Base-by-base conservation (phyloP, 1,140 invertebrate genomes). In the Araneus ventricosus region DNA sequence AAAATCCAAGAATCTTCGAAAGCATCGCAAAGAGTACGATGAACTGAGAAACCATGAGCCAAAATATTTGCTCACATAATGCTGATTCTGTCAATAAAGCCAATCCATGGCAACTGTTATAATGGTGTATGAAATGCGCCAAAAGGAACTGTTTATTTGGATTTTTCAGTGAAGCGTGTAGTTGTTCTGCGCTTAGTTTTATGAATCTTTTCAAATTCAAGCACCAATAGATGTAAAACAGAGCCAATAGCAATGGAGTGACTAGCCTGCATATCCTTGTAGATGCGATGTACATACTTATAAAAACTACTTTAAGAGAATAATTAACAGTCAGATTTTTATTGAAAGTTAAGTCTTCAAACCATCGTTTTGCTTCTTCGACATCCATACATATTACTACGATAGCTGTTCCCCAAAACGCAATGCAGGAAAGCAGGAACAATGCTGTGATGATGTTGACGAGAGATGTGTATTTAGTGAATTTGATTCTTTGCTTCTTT, bases 51-150 rank as follows among this genome's bases (percentile, higher is more conserved):
- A 27, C 52, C 30, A 86, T 61, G 5, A 86, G 27, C 45, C 45
- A 86, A 61, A 86, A 86, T 8, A 86, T 27, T 61, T 59, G 52
- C 30, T 20, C 41, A 34, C 52, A 86, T n/a, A 61, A 59, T 34
- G 84, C n/a, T 20, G 27, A 61, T 61, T 86, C 84, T 5, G n/a
- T 59, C 4, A 61, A 24, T 14, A 61, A 4, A 20, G 30, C 34
- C 7, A 24, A 61, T 30, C 41, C 22, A 52, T 86, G 84, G 5
- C 30, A 20, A 30, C 1, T 59, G 6, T 14, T 57, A 61, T 86
- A 86, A 22, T 45, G 10, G 2, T 14, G 7, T 6, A 86, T 86
- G 30, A 86, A 86, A n/a, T 30, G 17, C 20, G 5, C 4, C 27
- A 61, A 30, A 2, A 7, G n/a, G 20, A 4, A 14, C 14, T 27